Conservation (phyloP, 2,113 vertebrate species). For the Chamaea fasciata region DNA sequence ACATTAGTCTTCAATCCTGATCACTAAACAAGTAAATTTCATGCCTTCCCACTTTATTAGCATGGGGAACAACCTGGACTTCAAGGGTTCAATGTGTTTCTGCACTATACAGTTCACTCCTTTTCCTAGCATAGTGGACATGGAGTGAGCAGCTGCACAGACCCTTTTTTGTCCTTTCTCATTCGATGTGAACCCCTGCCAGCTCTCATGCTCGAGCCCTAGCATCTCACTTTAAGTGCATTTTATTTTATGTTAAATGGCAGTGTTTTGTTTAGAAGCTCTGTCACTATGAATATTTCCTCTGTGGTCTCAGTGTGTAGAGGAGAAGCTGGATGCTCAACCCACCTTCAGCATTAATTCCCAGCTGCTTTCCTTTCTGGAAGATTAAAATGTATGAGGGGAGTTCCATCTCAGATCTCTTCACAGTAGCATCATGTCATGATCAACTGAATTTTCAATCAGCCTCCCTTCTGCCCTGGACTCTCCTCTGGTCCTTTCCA, state of each 20-base stretch:
- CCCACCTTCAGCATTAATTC: neutral
- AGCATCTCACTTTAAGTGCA: neutral
- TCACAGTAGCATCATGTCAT: neutral
- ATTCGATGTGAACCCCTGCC: fast-evolving
- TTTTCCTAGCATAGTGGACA: neutral
- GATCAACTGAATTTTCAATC: neutral
- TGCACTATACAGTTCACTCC: neutral
- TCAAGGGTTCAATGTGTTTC: neutral
- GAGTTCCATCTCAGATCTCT: neutral
- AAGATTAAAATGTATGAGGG: neutral
- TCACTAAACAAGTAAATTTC: neutral
- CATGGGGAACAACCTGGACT: neutral
- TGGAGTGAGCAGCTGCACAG: neutral
- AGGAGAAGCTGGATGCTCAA: neutral
- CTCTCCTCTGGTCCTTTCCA: neutral
- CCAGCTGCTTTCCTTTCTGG: neutral
- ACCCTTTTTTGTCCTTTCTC: neutral
- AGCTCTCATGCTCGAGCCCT: fast-evolving
- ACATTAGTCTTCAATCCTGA: neutral
- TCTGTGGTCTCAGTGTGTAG: neutral
- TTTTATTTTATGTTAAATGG: neutral
- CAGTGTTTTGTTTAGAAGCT: neutral
- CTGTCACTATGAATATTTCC: neutral
- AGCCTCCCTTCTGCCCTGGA: neutral
- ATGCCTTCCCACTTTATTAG: neutral